Evolutionary conservation across 1,140 invertebrate genomes (phyloP).

Genomic region (Charaxes varanes): DNA sequence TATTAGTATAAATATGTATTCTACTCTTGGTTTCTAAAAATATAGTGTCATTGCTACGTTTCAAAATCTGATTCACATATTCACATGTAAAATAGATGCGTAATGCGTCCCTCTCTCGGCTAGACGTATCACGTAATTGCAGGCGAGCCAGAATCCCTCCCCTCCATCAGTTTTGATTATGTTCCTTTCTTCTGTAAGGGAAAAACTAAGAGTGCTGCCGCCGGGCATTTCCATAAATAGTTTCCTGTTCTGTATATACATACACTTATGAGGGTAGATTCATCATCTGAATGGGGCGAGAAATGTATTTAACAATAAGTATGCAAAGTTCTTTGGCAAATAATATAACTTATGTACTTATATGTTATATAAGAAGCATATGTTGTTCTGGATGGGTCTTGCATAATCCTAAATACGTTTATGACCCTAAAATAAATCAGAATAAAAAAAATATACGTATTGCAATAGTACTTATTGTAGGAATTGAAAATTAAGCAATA

Average conservation of each 20-base stretch:
- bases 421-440: too few species aligned
- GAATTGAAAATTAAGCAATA: too few species aligned
- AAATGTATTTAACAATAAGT: neutral
- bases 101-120: constrained; percentile 5
- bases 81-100: neutral
- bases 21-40: neutral
- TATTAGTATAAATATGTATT: too few species aligned
- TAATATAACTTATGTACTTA: too few species aligned
- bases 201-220: constrained; percentile 7
- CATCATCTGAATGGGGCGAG: neutral
- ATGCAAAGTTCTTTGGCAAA: too few species aligned
- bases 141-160: constrained; percentile 12
- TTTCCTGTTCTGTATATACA: too few species aligned
- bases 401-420: too few species aligned
- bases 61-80: neutral
- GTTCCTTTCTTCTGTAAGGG: constrained; percentile 14
- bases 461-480: too few species aligned
- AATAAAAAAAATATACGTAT: too few species aligned
- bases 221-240: constrained; percentile 7
- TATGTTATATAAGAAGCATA: too few species aligned
- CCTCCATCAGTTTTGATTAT: constrained; percentile 23
- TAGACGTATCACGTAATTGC: constrained; percentile 19
- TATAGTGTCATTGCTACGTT: neutral
- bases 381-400: too few species aligned
- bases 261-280: too few species aligned